phyloP scores from a whole-genome alignment of 1,140 invertebrate species.

The Pseudomyrmex gracilis region DNA sequence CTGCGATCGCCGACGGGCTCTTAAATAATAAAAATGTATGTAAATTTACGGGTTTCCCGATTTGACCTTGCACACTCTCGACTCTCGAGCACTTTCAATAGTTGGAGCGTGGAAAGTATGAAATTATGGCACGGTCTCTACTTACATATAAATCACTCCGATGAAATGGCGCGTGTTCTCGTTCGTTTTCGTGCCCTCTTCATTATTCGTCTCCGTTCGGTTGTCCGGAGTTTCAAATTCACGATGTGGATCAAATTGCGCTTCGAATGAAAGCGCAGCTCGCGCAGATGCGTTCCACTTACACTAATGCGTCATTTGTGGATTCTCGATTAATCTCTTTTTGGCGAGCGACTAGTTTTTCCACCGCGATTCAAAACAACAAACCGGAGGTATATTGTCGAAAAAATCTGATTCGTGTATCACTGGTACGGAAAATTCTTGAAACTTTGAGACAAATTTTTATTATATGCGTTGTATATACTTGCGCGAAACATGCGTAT shows the following conservation, averaged over 20 bases:
- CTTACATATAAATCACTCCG: conserved; percentile 30
- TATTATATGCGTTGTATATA: no score
- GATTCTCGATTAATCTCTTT: conserved; percentile 19
- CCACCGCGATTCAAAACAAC: neutral
- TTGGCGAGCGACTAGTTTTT: neutral
- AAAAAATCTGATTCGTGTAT: neutral
- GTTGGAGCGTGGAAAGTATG: conserved; percentile 19
- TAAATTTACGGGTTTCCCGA: conserved; percentile 16
- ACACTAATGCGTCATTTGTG: conserved; percentile 27
- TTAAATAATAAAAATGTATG: conserved; percentile 50
- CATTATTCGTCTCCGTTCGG: conserved; percentile 31
- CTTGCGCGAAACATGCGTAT: neutral
- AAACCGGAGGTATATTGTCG: neutral
- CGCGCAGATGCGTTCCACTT: conserved; percentile 32
- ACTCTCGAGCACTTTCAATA: conserved; percentile 34
- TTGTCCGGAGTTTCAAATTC: conserved; percentile 26
- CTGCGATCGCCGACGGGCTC: neutral
- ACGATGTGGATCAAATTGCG: conserved; percentile 38
- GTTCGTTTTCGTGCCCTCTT: neutral
- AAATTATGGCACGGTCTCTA: conserved; percentile 20
- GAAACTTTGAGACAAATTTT: no score
- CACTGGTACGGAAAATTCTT: no score
- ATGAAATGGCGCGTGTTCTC: conserved; percentile 30
- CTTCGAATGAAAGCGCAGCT: conserved; percentile 31
- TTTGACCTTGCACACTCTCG: conserved; percentile 32